These are phyloP conservation scores for Penaeus vannamei DNA, from an alignment of 1,140 invertebrate species.

Conservation along the genomic window DNA sequence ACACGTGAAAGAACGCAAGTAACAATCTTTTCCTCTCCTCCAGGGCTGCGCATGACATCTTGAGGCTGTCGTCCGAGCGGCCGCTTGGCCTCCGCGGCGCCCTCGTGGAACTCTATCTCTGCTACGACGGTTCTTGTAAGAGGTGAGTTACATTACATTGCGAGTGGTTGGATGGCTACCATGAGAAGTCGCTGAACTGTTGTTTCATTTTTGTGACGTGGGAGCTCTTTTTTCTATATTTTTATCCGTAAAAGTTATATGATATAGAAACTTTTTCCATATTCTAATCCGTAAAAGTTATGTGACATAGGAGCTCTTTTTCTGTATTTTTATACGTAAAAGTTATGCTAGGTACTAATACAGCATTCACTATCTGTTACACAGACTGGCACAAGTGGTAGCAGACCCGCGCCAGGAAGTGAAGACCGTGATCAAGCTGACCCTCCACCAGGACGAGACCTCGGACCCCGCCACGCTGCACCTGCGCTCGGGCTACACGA, in stretches of 20 bases:
- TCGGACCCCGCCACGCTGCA: slow-evolving; percentile 22
- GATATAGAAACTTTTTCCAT: too few species aligned
- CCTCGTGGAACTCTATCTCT: slow-evolving; percentile 37
- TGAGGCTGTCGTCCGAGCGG: slow-evolving; percentile 9
- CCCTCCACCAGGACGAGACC: slow-evolving; percentile 28
- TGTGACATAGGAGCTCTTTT: too few species aligned
- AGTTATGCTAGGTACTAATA: too few species aligned
- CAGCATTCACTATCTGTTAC: too few species aligned
- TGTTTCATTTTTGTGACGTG: too few species aligned
- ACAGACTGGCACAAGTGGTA: slow-evolving; percentile 38
- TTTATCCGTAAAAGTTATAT: too few species aligned
- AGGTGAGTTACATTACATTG: slow-evolving; percentile 4
- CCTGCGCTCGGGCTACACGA: slow-evolving; percentile 39
- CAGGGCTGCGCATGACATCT: slow-evolving; percentile 35
- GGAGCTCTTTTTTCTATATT: not conserved
- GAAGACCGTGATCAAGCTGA: slow-evolving; percentile 43
- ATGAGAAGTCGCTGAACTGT: too few species aligned
- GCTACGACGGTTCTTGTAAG: not conserved
- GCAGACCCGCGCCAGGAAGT: slow-evolving; percentile 32
- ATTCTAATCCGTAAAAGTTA: too few species aligned
- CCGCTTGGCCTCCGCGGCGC: slow-evolving; percentile 27
- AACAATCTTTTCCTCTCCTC: too few species aligned
- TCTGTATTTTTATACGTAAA: too few species aligned
- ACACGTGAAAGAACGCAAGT: too few species aligned
- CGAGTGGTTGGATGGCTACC: too few species aligned